Evolutionary conservation across 2,888 invertebrate species (phyloP), one percentile per base, ranked within the genome.

Genomic region (Trypoxylon attenuatum): DNA sequence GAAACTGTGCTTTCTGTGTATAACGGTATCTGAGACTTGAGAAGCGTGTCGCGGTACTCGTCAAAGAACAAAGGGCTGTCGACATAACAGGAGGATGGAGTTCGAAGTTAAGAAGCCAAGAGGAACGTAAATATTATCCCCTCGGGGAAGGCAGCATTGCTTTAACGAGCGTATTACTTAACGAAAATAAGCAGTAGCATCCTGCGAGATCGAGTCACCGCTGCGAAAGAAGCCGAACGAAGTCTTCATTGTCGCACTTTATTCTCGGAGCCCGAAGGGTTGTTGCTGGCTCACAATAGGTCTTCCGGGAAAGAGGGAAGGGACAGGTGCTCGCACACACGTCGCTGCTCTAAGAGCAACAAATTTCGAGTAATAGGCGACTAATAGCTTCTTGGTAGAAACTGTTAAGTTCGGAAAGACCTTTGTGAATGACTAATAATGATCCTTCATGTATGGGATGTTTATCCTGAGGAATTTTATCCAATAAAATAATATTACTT

Each of bases 311-410:
- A 72, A 33, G n/a, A 52, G 27, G 29, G 47, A 38, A 15, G 25
- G 47, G 70, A 71, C 78, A 72, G 78, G 74, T 77, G 78, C 62
- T 53, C 19, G 56, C 74, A 68, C 71, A 50, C 55, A 46, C 23
- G 29, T 16, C 43, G 18, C 27, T n/a, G n/a, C n/a, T n/a, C 33
- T 15, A 62, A 68, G 25, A 62, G 73, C 77, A 77, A 77, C 72
- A 77, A 77, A 75, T 77, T 64, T 50, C 62, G 67, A 69, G 69
- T 66, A 72, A 70, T 69, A 70, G 72, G 61, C 57, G 56, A 49
- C 49, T 23, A 38, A 22, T 23, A 29, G 13, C 29, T 51, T 33
- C 33, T 5, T 15, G 33, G 33, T 33, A 33, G 33, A 13, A 13
- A 33, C 33, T 33, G 33, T 33, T 10, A 29, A 29, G 2, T n/a